phyloP scores from a whole-genome alignment of 2,888 invertebrate genomes.

The Agapostemon virescens region DNA sequence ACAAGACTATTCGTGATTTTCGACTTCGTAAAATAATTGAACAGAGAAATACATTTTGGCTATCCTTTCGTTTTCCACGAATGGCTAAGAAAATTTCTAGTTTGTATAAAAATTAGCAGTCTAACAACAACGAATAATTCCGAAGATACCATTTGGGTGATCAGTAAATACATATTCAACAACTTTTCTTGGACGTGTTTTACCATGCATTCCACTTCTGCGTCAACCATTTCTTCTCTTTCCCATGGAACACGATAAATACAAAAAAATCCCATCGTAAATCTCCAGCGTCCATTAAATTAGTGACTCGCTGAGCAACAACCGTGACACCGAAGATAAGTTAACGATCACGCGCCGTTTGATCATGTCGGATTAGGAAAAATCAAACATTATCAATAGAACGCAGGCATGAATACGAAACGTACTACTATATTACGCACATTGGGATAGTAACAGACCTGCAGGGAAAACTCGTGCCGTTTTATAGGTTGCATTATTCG shows the following conservation, averaged over 20 bases:
- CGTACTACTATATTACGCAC: no score
- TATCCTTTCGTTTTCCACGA: no score
- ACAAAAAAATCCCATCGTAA: slow-evolving; percentile 19
- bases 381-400: slow-evolving; percentile 4
- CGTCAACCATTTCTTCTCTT: slow-evolving; percentile 7
- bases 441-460: no score
- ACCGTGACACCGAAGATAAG: slow-evolving; percentile 27
- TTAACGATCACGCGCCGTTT: slow-evolving; percentile 14
- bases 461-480: not conserved
- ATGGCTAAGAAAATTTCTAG: no score
- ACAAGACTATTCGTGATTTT: no score
- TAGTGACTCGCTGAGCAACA: slow-evolving; percentile 15
- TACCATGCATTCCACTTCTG: slow-evolving; percentile 15
- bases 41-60: no score
- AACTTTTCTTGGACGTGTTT: no score
- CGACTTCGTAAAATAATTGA: not conserved
- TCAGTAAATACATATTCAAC: no score
- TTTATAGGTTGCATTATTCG: not conserved
- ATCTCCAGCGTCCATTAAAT: slow-evolving; percentile 20
- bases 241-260: slow-evolving; percentile 10
- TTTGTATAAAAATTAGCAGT: no score
- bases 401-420: not conserved
- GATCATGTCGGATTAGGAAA: slow-evolving; percentile 6
- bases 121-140: no score
- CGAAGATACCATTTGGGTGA: no score